phyloP scores from a whole-genome alignment of 1,140 invertebrate genomes.

The Drosophila kanapiae region DNA sequence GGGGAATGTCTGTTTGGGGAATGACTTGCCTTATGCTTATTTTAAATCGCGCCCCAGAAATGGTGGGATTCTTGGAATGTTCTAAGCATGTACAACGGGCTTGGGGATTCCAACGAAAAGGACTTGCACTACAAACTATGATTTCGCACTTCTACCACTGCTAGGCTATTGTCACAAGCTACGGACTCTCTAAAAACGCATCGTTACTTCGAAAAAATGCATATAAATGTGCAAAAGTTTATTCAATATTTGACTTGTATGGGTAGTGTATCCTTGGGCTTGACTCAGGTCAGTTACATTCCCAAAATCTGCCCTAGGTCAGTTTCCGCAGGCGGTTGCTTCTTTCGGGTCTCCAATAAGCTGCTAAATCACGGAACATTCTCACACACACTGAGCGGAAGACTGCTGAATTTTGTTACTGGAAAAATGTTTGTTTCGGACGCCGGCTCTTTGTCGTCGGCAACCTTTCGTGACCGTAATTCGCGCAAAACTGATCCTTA shows the following conservation, averaged over 20 bases:
- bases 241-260: conserved; percentile 36
- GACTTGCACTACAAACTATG: conserved; percentile 21
- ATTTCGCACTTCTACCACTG: conserved; percentile 16
- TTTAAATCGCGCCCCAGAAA: conserved; percentile 1
- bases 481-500: conserved; percentile 85
- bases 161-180: not conserved
- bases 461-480: conserved; percentile 85
- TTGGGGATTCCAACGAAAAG: conserved; percentile 43
- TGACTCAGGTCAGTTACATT: conserved; percentile 60
- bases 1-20: conserved; percentile 39
- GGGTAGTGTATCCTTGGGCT: not conserved
- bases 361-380: conserved; percentile 24
- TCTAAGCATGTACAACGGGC: conserved; percentile 52
- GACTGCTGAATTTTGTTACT: conserved; percentile 32
- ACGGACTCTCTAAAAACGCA: conserved; percentile 6
- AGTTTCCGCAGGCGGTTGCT: conserved; percentile 26
- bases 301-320: conserved; percentile 52
- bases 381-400: conserved; percentile 27
- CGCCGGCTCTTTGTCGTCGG: conserved; percentile 69
- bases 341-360: not conserved
- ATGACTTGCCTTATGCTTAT: conserved; percentile 16
- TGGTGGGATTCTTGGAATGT: not conserved
- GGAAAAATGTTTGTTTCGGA: conserved; percentile 61
- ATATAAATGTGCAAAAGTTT: conserved; percentile 33
- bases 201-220: conserved; percentile 4